Conservation (phyloP, 2,888 invertebrate species). For the Chalcosyrphus nemorum region DNA sequence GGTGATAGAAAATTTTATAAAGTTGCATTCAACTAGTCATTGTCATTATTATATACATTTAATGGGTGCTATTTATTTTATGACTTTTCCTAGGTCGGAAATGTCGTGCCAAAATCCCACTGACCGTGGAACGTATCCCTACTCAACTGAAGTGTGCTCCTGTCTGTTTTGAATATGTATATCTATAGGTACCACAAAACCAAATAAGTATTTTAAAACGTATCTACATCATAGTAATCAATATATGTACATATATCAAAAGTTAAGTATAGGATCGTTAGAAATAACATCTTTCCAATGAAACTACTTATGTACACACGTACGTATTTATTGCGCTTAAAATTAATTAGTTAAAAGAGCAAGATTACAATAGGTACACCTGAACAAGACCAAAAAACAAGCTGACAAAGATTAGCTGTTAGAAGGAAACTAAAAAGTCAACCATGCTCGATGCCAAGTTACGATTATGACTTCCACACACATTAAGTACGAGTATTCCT, state of each 20-base stretch:
- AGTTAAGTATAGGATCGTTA: neutral
- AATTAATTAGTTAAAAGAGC: neutral
- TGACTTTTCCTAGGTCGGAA: neutral
- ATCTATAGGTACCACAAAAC: too few relatives aligned
- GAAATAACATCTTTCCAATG: neutral
- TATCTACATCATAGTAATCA: too few relatives aligned
- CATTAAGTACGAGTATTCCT: neutral
- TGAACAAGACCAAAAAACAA: neutral
- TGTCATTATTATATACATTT: neutral
- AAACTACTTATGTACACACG: too few relatives aligned
- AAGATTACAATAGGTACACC: neutral
- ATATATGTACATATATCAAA: neutral
- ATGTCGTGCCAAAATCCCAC: neutral
- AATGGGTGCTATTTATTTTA: neutral
- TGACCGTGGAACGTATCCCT: too few relatives aligned
- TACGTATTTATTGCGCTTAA: neutral
- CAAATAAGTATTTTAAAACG: too few relatives aligned
- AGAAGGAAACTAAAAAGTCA: neutral
- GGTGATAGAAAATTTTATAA: neutral
- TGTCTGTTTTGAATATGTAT: too few relatives aligned
- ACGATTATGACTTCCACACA: neutral
- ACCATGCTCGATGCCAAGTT: neutral
- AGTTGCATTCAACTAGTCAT: neutral
- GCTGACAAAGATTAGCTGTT: neutral
- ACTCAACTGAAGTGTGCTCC: too few relatives aligned